Base-by-base conservation (phyloP, 2,888 invertebrate genomes). In the Netelia fuscicornis region DNA sequence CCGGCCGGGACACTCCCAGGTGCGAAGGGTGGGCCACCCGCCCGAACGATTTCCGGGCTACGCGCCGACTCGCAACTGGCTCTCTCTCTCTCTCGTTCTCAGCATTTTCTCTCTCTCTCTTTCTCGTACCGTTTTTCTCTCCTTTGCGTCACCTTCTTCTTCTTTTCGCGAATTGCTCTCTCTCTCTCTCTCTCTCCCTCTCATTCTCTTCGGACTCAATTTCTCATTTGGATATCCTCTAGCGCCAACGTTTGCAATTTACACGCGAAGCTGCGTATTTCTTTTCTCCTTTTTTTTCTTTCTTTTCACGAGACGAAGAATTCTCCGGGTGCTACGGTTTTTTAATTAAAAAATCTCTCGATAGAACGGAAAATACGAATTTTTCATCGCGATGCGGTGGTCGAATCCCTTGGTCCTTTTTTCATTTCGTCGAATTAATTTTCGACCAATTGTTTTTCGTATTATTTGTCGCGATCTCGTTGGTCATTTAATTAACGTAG, bases 1-100 rank as follows among this genome's bases (percentile, higher is more conserved):
- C 82, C 85, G 79, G 85, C 82, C 76, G 81, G 81, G 81, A 84
- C 86, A 86, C 84, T 79, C 81, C 82, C 81, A 82, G 85, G 82
- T 85, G 82, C 75, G 65, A 85, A 82, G 85, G 85, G 85, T 85
- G 82, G 85, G 76, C 70, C 80, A 80, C 67, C 79, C 79, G 54
- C 82, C 76, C 6, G 48, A 82, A 84, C 79, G 58, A 84, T 79
- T 80, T 82, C 79, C 82, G 84, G 82, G 84, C 82, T 82, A 80
- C 79, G 86, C 81, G 86, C 84, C 84, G 84, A 84, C 86, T 84
- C 82, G 75, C 76, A 75, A 79, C 65, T 76, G 52, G 60, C 76
- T 82, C 83, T 23, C 75, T 80, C 64, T 58, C 20, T 20, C 20
- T 44, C 70, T 17, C 56, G 65, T 10, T 56, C 60, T 48, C 25